A percentile compares a stretch with the other conserved stretches of the same genome.
phyloP scores from a whole-genome alignment of 2,797 vertebrate genomes.

The Triplophysa yarkandensis region DNA sequence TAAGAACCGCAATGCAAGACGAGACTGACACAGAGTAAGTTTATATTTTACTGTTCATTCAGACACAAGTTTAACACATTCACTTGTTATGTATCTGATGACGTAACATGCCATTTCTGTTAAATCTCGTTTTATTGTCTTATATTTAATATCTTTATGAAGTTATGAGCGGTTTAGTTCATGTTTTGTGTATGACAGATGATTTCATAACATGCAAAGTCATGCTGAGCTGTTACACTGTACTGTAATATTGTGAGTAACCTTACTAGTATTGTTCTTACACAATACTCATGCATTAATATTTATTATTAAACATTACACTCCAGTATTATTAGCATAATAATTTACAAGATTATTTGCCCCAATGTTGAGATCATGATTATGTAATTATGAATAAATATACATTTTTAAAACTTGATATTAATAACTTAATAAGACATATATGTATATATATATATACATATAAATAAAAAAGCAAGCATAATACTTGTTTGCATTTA shows the following conservation, averaged over 20 bases:
- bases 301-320: too few relatives aligned
- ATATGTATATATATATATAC: too few relatives aligned
- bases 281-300: too few relatives aligned
- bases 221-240: constrained; percentile 23
- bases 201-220: constrained; percentile 39
- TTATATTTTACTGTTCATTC: neutral
- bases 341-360: too few relatives aligned
- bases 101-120: neutral
- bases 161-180: neutral
- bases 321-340: too few relatives aligned
- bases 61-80: neutral
- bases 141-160: neutral
- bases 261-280: neutral
- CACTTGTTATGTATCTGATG: neutral
- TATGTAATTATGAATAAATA: too few relatives aligned
- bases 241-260: neutral
- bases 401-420: too few relatives aligned
- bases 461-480: too few relatives aligned
- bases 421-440: too few relatives aligned
- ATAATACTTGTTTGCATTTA: too few relatives aligned
- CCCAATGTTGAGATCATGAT: too few relatives aligned
- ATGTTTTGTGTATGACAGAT: neutral
- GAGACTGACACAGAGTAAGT: constrained; percentile 76
- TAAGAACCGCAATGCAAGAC: constrained; percentile 62
- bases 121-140: neutral